Evolutionary conservation across 1,140 invertebrate genomes (phyloP).

Genomic region (Rhysida immarginata): DNA sequence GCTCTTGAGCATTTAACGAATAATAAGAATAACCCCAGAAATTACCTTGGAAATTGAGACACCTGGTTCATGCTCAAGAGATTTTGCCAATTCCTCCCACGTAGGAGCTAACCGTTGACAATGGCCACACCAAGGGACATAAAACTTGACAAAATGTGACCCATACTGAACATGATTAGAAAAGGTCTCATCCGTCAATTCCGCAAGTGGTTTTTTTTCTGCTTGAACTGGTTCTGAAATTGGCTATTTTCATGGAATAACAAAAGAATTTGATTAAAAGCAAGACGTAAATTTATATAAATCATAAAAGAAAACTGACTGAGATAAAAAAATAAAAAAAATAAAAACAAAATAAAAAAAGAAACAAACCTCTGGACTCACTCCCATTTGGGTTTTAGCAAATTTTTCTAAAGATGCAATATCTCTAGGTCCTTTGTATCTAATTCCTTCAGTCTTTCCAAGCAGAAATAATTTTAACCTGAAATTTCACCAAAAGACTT

Average conservation of each 20-base stretch:
- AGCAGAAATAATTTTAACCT: no score
- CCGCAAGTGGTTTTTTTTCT: conserved; percentile 16
- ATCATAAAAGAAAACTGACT: no score
- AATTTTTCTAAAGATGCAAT: conserved; percentile 51
- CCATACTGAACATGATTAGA: conserved; percentile 44
- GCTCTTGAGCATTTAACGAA: no score
- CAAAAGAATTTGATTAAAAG: no score
- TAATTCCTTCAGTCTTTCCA: conserved; percentile 24
- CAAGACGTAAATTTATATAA: no score
- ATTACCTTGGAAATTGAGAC: conserved; percentile 36
- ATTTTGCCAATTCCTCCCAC: conserved; percentile 50
- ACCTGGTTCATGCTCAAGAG: conserved; percentile 37
- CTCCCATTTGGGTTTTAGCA: conserved; percentile 49
- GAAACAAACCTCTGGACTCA: conserved; percentile 19
- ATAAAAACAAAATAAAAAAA: neutral
- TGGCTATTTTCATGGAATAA: no score
- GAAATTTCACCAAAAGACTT: no score
- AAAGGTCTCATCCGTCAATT: conserved; percentile 56
- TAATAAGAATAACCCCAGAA: no score
- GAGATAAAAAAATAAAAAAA: no score
- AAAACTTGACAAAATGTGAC: conserved; percentile 67
- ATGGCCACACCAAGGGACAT: conserved; percentile 71
- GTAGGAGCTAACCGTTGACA: conserved; percentile 57
- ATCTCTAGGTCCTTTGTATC: conserved; percentile 37
- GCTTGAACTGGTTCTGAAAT: no score